Conservation (phyloP, 2,797 vertebrate species). For the Clarias fuscus region DNA sequence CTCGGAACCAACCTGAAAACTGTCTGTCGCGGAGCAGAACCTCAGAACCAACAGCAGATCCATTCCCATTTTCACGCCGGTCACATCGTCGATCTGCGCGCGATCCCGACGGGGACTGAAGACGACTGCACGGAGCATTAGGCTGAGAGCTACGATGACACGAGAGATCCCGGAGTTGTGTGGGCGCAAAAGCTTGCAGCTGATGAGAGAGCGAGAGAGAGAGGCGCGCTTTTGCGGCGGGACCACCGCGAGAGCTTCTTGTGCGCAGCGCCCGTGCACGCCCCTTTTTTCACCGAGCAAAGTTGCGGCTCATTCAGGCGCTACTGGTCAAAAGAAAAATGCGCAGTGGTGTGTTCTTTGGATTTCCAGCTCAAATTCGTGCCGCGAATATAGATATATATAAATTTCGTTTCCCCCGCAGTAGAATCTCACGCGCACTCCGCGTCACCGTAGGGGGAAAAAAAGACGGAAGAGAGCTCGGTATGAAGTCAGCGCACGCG, state of each 20-base stretch:
- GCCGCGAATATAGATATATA: not conserved
- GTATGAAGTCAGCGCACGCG: not conserved
- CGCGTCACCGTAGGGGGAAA: not conserved
- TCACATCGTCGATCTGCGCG: conserved; percentile 12
- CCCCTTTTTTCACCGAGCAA: conserved; percentile 38
- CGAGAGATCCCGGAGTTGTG: conserved; percentile 1
- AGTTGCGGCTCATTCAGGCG: conserved; percentile 23
- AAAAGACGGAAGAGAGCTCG: conserved; percentile 23
- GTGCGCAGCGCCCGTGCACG: conserved; percentile 6
- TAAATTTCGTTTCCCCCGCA: no score
- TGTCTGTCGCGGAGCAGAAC: not conserved
- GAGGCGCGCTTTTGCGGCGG: conserved; percentile 8
- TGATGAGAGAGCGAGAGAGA: not conserved
- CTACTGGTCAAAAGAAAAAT: not conserved
- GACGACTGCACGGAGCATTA: not conserved
- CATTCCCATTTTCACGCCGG: conserved; percentile 6
- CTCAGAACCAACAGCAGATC: not conserved
- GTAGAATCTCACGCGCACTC: conserved; percentile 2
- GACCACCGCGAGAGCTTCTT: conserved; percentile 12
- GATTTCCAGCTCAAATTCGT: not conserved
- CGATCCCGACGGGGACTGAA: not conserved
- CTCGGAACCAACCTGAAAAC: conserved; percentile 5
- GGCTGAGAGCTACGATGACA: not conserved
- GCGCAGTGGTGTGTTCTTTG: not conserved
- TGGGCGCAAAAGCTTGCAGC: conserved; percentile 8